phyloP scores from a whole-genome alignment of 2,113 vertebrate genomes.

The Ceratotherium simum region DNA sequence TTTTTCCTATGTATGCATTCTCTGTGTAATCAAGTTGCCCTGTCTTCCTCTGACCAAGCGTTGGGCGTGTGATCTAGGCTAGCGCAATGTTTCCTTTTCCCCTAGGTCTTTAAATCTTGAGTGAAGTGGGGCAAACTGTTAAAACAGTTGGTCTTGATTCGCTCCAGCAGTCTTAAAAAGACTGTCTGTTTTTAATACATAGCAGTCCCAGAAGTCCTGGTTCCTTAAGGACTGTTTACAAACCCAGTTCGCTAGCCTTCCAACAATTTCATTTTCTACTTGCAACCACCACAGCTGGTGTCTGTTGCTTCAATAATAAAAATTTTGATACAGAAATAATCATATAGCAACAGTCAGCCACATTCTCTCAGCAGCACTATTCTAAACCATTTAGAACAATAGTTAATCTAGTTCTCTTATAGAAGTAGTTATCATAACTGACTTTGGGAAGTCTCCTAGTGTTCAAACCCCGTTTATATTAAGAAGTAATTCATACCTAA shows the following conservation, averaged over 20 bases:
- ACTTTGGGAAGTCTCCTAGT: background rate
- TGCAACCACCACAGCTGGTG: background rate
- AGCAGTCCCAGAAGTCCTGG: background rate
- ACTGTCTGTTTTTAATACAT: background rate
- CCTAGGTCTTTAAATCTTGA: background rate
- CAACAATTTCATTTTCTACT: constrained; percentile 27
- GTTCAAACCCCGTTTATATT: background rate
- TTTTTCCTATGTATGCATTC: background rate
- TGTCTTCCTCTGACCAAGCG: background rate
- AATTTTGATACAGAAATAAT: constrained; percentile 7
- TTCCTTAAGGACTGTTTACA: background rate
- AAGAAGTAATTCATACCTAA: background rate
- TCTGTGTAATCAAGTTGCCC: background rate
- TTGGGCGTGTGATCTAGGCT: background rate
- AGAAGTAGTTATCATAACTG: background rate
- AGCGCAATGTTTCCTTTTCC: background rate
- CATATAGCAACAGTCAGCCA: background rate
- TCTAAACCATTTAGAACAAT: constrained; percentile 9
- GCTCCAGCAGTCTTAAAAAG: background rate
- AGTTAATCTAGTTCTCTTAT: constrained; percentile 34
- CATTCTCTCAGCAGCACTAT: background rate
- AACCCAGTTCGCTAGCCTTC: background rate
- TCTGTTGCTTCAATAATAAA: constrained; percentile 33
- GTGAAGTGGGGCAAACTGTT: background rate
- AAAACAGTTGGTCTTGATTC: background rate